Conservation (phyloP, 1,140 invertebrate genomes). For the Saccostrea glomerata region DNA sequence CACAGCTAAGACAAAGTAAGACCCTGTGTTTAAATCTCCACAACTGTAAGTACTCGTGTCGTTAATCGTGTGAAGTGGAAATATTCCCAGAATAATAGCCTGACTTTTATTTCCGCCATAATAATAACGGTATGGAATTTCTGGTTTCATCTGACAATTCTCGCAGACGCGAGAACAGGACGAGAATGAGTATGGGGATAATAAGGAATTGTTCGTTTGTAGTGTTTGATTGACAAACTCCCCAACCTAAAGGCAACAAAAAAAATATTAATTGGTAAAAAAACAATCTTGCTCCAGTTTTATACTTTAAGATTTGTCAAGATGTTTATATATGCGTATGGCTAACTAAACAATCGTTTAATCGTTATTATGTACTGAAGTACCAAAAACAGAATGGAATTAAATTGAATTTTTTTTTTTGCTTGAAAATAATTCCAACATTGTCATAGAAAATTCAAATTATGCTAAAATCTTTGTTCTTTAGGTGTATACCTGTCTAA, state of each 20-base stretch:
- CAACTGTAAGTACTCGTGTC: slow-evolving; percentile 63
- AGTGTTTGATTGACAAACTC: slow-evolving; percentile 44
- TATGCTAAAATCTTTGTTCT: background rate
- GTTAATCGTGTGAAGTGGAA: slow-evolving; percentile 64
- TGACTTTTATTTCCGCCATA: slow-evolving; percentile 51
- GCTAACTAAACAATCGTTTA: too few species aligned
- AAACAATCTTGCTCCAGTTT: too few species aligned
- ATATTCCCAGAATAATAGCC: slow-evolving; percentile 68
- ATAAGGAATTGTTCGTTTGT: slow-evolving; percentile 43
- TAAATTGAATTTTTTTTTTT: too few species aligned
- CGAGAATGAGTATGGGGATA: slow-evolving; percentile 42
- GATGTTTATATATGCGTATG: too few species aligned
- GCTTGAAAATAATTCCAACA: too few species aligned
- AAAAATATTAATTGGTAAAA: too few species aligned
- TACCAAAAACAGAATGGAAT: too few species aligned
- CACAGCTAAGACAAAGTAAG: slow-evolving; percentile 61
- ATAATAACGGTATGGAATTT: slow-evolving; percentile 62
- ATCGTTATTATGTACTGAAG: too few species aligned
- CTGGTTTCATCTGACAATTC: slow-evolving; percentile 58
- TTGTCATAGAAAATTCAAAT: background rate
- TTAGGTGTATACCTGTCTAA: background rate
- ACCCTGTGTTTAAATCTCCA: slow-evolving; percentile 56
- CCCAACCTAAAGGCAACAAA: slow-evolving; percentile 50
- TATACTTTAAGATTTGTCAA: too few species aligned
- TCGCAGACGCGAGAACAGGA: slow-evolving; percentile 62